Conservation (phyloP, 2,113 vertebrate species). For the Ameiurus melas region DNA sequence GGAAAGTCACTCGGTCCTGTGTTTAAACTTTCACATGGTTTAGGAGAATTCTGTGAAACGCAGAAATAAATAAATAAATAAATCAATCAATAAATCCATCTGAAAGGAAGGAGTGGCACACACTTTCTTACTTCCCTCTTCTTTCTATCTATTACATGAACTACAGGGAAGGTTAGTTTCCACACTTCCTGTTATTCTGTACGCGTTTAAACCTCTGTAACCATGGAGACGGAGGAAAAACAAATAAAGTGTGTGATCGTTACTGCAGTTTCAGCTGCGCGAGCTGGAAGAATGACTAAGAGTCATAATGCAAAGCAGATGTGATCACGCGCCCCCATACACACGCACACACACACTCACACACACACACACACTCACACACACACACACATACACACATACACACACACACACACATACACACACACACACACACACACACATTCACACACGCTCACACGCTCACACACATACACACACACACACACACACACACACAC, state of each 20-base stretch:
- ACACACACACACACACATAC: slow-evolving; percentile 34
- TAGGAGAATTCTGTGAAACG: not conserved
- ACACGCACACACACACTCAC: slow-evolving; percentile 15
- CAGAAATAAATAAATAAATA: no score
- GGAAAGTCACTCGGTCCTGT: not conserved
- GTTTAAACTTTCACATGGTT: not conserved
- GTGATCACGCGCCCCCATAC: slow-evolving; percentile 28
- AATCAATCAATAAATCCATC: slow-evolving; percentile 17
- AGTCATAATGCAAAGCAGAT: slow-evolving; percentile 55
- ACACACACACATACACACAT: slow-evolving; percentile 12
- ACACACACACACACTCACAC: slow-evolving; percentile 28
- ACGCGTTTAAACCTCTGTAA: slow-evolving; percentile 17
- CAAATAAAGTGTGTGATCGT: slow-evolving; percentile 13
- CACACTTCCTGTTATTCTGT: slow-evolving; percentile 32
- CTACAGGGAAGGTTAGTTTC: slow-evolving; percentile 18
- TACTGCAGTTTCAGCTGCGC: not conserved
- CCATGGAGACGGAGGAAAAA: slow-evolving; percentile 30
- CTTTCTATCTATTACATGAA: slow-evolving; percentile 23
- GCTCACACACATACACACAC: slow-evolving; percentile 28
- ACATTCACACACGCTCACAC: slow-evolving; percentile 9
- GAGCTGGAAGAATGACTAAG: slow-evolving; percentile 1
- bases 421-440: slow-evolving; percentile 27
- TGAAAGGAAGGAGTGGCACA: slow-evolving; percentile 68
- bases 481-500: slow-evolving; percentile 30
- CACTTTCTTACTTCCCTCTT: slow-evolving; percentile 48